Base-by-base conservation (phyloP, 2,888 invertebrate genomes). In the Mythimna ferrago region DNA sequence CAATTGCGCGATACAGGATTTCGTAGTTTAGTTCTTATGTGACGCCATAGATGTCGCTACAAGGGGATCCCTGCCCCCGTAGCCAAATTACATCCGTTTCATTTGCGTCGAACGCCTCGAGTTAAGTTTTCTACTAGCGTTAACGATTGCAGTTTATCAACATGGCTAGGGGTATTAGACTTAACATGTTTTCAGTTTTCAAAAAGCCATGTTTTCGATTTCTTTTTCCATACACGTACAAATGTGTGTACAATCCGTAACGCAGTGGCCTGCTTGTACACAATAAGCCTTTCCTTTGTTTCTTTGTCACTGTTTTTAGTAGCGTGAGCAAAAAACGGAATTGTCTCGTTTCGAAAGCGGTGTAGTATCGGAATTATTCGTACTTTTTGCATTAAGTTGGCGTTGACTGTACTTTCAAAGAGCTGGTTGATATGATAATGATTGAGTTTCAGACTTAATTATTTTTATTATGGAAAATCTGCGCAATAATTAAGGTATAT, bases 231-330 rank as follows among this genome's bases (percentile, higher is more conserved):
- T 6, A 19, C 48, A 35, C 53, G 61, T 76, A 75, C 26, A 61
- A 74, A 61, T 53, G 66, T 71, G 41, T 60, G 56, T 63, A 63
- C 77, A 64, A 63, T 53, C 66, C 60, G 62, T 56, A 74, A 54
- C 66, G 61, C 16, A 35, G 51, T 60, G 62, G 21, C 48, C 62
- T 73, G 62, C 66, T 69, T 82, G 63, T 66, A 79, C 54, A 81
- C 76, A 80, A 76, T 72, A 69, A 81, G 81, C 69, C 72, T 68
- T 81, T 77, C 65, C 60, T 71, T 83, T 68, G 71, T 83, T 77
- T 81, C 71, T 76, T 83, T 83, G 81, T 84, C 65, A 19, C 67
- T 81, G 84, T 83, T 84, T 84, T 84, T 76, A 81, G 68, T 65
- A 19, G 26, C 57, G 19, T 48, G 32, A 64, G 66, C 77, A 79